These are phyloP conservation scores for Manacus vitellinus DNA, from an alignment of 2,113 vertebrate species.

Conservation along the genomic window DNA sequence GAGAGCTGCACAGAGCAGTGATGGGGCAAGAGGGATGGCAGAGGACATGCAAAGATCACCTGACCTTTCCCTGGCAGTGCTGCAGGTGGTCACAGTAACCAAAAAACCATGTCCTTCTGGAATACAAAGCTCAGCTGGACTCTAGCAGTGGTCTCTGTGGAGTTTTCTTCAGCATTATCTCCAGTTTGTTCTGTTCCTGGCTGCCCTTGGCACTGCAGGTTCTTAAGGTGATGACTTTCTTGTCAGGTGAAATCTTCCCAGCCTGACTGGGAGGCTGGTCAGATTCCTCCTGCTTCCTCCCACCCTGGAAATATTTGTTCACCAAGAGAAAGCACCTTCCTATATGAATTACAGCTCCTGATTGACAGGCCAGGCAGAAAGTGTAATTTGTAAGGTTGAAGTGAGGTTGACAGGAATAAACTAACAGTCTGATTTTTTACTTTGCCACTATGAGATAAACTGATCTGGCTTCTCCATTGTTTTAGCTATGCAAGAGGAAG, in stretches of 20 bases:
- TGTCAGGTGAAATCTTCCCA: neutral
- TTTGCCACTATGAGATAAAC: slow-evolving; percentile 14
- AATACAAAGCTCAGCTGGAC: neutral
- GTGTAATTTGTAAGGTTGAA: slow-evolving; percentile 40
- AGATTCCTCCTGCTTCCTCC: neutral
- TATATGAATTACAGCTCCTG: neutral
- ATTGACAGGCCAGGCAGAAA: neutral
- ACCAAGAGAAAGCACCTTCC: neutral
- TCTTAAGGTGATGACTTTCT: neutral
- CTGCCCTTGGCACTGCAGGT: neutral
- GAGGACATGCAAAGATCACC: neutral
- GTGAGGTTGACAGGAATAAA: slow-evolving; percentile 44
- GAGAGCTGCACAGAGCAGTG: neutral
- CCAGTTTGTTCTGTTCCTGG: neutral
- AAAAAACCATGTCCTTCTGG: neutral
- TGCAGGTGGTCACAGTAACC: neutral
- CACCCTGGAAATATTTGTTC: slow-evolving; percentile 24
- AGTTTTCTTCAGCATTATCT: neutral
- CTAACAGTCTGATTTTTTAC: neutral
- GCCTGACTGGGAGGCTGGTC: neutral
- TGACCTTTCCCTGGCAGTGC: neutral
- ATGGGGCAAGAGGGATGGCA: neutral
- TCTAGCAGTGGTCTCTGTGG: neutral
- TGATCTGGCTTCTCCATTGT: neutral
- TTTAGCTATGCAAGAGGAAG: neutral